Percentiles rank a stretch among this genome's conserved stretches.
These are phyloP conservation scores for Gymnoscelis rufifasciata DNA, from an alignment of 2,888 invertebrate species.

Conservation along the genomic window DNA sequence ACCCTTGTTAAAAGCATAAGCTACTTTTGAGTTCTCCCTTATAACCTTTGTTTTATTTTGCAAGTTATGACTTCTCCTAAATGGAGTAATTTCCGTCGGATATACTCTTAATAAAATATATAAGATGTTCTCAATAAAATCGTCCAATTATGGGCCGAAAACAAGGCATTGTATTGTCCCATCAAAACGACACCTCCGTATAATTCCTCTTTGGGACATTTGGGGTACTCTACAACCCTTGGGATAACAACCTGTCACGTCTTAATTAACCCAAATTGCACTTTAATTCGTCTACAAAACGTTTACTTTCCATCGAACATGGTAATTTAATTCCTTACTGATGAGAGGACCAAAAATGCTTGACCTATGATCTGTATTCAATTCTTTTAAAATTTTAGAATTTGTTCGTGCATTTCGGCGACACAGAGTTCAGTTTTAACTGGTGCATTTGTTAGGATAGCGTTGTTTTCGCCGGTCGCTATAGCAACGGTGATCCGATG, in stretches of 20 bases:
- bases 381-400: constrained; percentile 25
- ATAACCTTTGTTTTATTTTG: too few species aligned
- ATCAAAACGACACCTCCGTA: constrained; percentile 23
- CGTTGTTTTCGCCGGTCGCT: constrained; percentile 65
- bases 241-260: constrained; percentile 30
- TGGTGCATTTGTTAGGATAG: constrained; percentile 45
- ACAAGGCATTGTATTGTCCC: constrained; percentile 14
- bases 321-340: constrained; percentile 26
- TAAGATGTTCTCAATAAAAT: constrained; percentile 5
- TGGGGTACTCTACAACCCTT: constrained; percentile 14
- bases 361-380: constrained; percentile 40
- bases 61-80: too few species aligned
- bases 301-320: constrained; percentile 53
- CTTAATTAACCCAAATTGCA: constrained; percentile 55
- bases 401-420: constrained; percentile 27
- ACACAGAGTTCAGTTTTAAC: constrained; percentile 43
- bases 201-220: constrained; percentile 17
- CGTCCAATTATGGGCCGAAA: constrained; percentile 17
- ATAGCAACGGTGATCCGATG: constrained; percentile 61
- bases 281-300: constrained; percentile 52
- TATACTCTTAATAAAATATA: background rate
- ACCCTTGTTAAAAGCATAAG: too few species aligned
- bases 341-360: constrained; percentile 35
- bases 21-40: too few species aligned
- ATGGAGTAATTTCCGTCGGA: too few species aligned